Evolutionary conservation across 2,888 invertebrate genomes (phyloP), one percentile per base, ranked within the genome.

Genomic region (Drosophila flavopinicola): DNA sequence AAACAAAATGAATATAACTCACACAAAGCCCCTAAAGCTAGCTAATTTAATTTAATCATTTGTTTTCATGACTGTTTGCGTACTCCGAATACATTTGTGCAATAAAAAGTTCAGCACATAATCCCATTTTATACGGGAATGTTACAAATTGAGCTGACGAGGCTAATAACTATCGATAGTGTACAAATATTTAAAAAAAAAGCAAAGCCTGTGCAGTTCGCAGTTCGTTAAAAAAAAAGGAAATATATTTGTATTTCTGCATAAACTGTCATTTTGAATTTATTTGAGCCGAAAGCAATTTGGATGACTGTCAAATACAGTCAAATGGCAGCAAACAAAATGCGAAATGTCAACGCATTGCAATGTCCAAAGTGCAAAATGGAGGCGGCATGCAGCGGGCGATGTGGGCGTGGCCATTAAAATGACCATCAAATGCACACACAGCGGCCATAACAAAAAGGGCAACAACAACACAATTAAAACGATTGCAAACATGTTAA

Each of bases 291-390:
- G 32, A 25, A 70, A 52, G 39, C 70, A 68, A 75, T 69, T 72
- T 70, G 65, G 54, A 52, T 39, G 54, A 60, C 44, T 66, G 75
- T 76, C 75, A 78, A 78, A 75, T 71, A 76, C 72, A 72, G 65
- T 75, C 65, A 53, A 54, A 69, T 64, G 75, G 23, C 61, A 73
- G 20, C 67, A 60, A 60, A 49, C 69, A 42, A 69, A 64, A 69
- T 61, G 53, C 39, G 66, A 64, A 66, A 59, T 71, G 73, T 74
- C 76, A 71, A 48, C 73, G 53, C 52, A 58, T 35, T 32, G 33
- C 38, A 20, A 11, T 20, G 20, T 20, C 4, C 20, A 27, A 30
- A 42, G 58, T 15, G 2, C 32, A 47, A 51, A 15, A 23, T 25
- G 15, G n/a, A n/a, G n/a, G n/a, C n/a, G n/a, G n/a, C n/a, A n/a